Conservation (phyloP, 2,888 invertebrate genomes). For the Ennomos erosarius region DNA sequence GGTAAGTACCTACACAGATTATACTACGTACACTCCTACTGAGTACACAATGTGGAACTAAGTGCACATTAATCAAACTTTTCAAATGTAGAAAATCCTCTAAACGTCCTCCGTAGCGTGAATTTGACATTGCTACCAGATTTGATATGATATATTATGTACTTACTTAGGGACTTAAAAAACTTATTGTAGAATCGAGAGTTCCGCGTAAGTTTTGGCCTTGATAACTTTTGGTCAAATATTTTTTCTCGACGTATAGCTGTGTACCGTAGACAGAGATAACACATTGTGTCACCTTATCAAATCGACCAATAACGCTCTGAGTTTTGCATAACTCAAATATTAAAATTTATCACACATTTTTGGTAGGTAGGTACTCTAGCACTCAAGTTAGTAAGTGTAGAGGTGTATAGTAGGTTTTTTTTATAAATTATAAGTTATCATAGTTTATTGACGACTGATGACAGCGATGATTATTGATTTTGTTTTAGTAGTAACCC, state of each 20-base stretch:
- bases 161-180: neutral
- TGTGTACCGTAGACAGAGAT: constrained; percentile 62
- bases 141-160: constrained; percentile 5
- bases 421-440: too few relatives aligned
- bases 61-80: neutral
- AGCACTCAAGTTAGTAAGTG: too few relatives aligned
- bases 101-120: constrained; percentile 61
- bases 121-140: constrained; percentile 63
- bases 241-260: constrained; percentile 59
- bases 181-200: constrained; percentile 49
- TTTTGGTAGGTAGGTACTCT: neutral
- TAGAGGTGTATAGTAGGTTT: too few relatives aligned
- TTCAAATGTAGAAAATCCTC: constrained; percentile 53
- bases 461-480: too few relatives aligned
- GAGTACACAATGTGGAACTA: too few relatives aligned
- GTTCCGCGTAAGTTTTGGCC: constrained; percentile 74
- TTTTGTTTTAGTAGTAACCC: too few relatives aligned
- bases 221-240: constrained; percentile 71
- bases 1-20: too few relatives aligned
- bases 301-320: constrained; percentile 51
- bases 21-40: too few relatives aligned
- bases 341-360: constrained; percentile 13
- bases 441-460: too few relatives aligned
- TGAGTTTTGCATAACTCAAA: constrained; percentile 19
- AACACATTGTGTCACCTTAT: constrained; percentile 71